A percentile compares a stretch with the other conserved stretches of the same genome.
Conservation (phyloP, 1,140 invertebrate genomes). For the Drosophila pallidifrons region DNA sequence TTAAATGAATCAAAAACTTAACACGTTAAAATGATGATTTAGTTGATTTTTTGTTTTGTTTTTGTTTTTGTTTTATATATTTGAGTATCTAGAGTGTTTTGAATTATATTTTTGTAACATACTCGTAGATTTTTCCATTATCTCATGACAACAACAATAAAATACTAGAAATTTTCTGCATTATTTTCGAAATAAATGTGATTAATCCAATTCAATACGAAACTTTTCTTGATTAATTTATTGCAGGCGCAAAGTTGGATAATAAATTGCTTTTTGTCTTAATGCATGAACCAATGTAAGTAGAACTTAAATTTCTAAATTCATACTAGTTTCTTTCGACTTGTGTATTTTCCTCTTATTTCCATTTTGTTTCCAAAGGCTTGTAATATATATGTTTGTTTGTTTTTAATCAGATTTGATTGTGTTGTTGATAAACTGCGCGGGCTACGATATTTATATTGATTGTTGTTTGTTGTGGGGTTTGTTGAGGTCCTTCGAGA, state of each 20-base stretch:
- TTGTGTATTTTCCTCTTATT: slow-evolving; percentile 1
- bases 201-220: slow-evolving; percentile 35
- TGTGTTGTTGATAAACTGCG: slow-evolving; percentile 38
- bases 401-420: slow-evolving; percentile 8
- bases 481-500: slow-evolving; percentile 57
- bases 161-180: slow-evolving; percentile 43
- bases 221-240: slow-evolving; percentile 13
- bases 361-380: slow-evolving; percentile 24
- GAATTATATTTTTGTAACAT: slow-evolving; percentile 58
- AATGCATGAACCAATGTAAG: slow-evolving; percentile 58
- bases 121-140: slow-evolving; percentile 59
- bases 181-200: slow-evolving; percentile 29
- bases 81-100: slow-evolving; percentile 73
- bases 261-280: slow-evolving; percentile 35
- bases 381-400: slow-evolving; percentile 6
- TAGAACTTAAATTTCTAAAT: slow-evolving; percentile 63
- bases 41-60: slow-evolving; percentile 29
- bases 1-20: slow-evolving; percentile 65
- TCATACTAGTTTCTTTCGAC: neutral
- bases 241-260: slow-evolving; percentile 39
- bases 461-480: slow-evolving; percentile 65
- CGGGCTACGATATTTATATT: slow-evolving; percentile 70
- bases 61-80: slow-evolving; percentile 48
- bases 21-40: slow-evolving; percentile 64
- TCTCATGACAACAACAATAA: slow-evolving; percentile 71